Base-by-base conservation (phyloP, 2,797 vertebrate species). In the Aldrovandia affinis region DNA sequence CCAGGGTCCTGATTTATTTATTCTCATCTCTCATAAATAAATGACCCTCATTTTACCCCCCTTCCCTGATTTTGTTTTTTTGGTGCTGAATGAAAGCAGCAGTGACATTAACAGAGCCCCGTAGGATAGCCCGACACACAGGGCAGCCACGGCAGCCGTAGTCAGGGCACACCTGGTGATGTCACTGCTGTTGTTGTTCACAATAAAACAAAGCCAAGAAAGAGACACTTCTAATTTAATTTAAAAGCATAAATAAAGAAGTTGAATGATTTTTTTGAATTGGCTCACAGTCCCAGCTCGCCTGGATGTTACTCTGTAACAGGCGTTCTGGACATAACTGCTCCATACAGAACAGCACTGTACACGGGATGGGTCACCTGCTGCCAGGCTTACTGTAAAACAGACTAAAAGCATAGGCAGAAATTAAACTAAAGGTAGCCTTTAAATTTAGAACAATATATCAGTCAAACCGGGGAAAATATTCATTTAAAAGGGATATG, bases 1-100 rank as follows among this genome's bases (percentile, higher is more conserved):
- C 92, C 96, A 94, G 94, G 97, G 96, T 98, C 93, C 96, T 96
- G 96, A 97, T 97, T 97, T 97, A 97, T 97, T 98, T 97, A 97
- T 97, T 97, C 7, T 30, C 18, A 42, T 83, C 86, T 92, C 88
- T 90, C 88, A 95, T 97, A 96, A 97, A 97, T 97, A 97, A 97
- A 97, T 97, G 96, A 97, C 96, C 92, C 83, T 91, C 84, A 85
- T 85, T 86, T 92, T 89, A 90, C 90, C 89, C 85, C 88, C 89
- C 85, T 86, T 87, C 85, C 90, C n/a, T n/a, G n/a, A n/a, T 84
- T 78, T 50, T 83, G 78, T 59, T 86, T 86, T 83, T 79, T 88
- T 86, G 88, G 79, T 50, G 82, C 18, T 88, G 78, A 83, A 87
- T 63, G 85, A 88, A 86, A 90, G 80, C 47, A 83, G 39, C 79